Evolutionary conservation across 2,888 invertebrate species (phyloP).

Genomic region (Palloptera scutellata): DNA sequence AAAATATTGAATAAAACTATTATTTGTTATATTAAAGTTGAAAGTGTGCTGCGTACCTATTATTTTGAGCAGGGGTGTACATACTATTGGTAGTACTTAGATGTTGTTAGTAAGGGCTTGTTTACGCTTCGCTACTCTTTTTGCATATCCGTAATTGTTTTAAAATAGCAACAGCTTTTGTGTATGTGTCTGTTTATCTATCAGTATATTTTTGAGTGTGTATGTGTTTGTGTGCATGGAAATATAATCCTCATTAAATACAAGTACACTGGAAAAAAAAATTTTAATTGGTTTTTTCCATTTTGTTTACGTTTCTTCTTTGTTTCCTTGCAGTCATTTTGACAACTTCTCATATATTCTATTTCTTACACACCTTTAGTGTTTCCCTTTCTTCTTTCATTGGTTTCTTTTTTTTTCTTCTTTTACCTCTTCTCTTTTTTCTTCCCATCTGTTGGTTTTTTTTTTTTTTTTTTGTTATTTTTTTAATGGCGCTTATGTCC

Average conservation of each 20-base stretch:
- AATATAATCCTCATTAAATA: conserved; percentile 8
- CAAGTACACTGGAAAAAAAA: conserved; percentile 4
- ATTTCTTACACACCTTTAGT: neutral
- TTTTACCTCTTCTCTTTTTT: neutral
- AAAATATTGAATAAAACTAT: neutral
- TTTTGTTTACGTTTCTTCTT: too few species aligned
- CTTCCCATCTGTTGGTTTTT: neutral
- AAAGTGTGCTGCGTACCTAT: too few species aligned
- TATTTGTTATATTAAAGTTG: too few species aligned
- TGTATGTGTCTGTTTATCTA: neutral
- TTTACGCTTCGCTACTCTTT: neutral
- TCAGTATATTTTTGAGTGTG: neutral
- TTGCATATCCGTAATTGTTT: neutral
- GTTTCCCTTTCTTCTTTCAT: neutral
- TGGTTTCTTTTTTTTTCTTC: neutral
- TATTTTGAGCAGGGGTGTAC: too few species aligned
- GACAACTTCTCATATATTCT: neutral
- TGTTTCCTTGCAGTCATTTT: too few species aligned
- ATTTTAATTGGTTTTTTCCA: neutral
- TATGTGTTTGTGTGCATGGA: neutral
- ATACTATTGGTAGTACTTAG: neutral
- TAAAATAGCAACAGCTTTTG: too few species aligned
- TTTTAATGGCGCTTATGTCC: conserved; percentile 9
- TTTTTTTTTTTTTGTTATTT: neutral
- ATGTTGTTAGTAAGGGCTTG: neutral